Base-by-base conservation (phyloP, 2,888 invertebrate species). In the Drosophila cracens region DNA sequence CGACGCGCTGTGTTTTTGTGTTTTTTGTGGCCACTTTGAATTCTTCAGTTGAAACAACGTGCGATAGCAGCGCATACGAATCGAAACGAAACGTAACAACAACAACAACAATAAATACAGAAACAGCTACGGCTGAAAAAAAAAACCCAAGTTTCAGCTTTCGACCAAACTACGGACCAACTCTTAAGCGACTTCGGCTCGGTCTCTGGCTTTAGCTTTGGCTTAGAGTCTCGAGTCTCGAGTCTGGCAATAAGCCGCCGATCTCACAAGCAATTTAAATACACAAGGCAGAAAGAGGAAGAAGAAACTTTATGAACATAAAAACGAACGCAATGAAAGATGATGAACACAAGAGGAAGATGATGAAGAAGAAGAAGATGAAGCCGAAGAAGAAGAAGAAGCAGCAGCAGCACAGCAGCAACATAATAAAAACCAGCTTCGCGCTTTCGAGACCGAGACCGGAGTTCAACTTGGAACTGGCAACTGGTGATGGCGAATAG, bases 181-280 rank as follows among this genome's bases (percentile, higher is more conserved):
- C 66, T 46, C 51, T 63, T 51, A 57, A 40, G 61, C 57, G 40
- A 40, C 61, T 57, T 40, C 57, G 61, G 58, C 31, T 54, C 51
- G 40, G 64, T 13, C 63, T 57, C 43, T 40, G 69, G 27, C 51
- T 61, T 31, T 38, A 53, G 36, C 43, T 56, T 63, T 31, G 63
- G 43, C 54, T 43, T 51, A 27, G 72, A 64, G 33, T 52, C 58
- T 48, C 13, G 49, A 27, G 49, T 40, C 64, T 49, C 25, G 64
- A 57, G 38, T 60, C 63, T 46, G 74, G 65, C 70, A 76, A 52
- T 69, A 79, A 89, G 81, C 68, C 60, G 69, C 64, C 84, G 81
- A 81, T 81, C 81, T 87, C 82, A 68, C 83, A 89, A 87, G 89
- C 85, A 85, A 85, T 85, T 85, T 85, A 85, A 82, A 89, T 89